Base-by-base conservation (phyloP, 2,888 invertebrate genomes). In the Thecocarcelia acutangulata region DNA sequence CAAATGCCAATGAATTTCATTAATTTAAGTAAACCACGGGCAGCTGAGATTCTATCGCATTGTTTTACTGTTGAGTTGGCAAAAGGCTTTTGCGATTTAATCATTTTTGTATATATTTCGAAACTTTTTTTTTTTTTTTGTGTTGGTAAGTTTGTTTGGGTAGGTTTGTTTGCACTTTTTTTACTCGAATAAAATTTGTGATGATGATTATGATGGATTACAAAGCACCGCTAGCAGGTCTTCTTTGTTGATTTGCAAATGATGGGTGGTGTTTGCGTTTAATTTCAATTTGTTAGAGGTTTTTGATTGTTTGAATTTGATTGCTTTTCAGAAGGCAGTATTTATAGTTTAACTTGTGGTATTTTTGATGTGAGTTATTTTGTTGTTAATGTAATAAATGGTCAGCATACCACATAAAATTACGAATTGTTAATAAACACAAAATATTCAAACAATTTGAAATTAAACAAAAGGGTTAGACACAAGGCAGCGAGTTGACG, bases 1-100 rank as follows among this genome's bases (percentile, higher is more conserved):
- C 69, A 77, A 19, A 81, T 33, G 15, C 64, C 77, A 1, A 70
- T 12, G 61, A 85, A 58, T 52, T 85, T 83, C 78, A 83, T 54
- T 42, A 79, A 64, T 83, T 84, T 81, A n/a, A 84, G 37, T 28
- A 82, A 40, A 37, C 61, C 19, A 54, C 76, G 64, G 50, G 9
- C 52, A 46, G 66, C 81, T 78, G 81, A 58, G 66, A 84, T 63
- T 83, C 70, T 40, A 83, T 82, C 78, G 42, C 42, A 56, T 42
- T 66, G 40, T 17, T 52, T 13, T 33, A 19, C 2, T 42, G 42
- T 28, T 15, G n/a, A 11, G 9, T 5, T 59, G 54, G 52, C 28
- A 9, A 46, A 69, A 61, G 37, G 12, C 9, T 8, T 59, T 42
- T 19, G 28, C 8, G 15, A 19, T 66, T 54, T 54, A 13, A 66